phyloP scores from a whole-genome alignment of 1,140 invertebrate species.

The Arion vulgaris region DNA sequence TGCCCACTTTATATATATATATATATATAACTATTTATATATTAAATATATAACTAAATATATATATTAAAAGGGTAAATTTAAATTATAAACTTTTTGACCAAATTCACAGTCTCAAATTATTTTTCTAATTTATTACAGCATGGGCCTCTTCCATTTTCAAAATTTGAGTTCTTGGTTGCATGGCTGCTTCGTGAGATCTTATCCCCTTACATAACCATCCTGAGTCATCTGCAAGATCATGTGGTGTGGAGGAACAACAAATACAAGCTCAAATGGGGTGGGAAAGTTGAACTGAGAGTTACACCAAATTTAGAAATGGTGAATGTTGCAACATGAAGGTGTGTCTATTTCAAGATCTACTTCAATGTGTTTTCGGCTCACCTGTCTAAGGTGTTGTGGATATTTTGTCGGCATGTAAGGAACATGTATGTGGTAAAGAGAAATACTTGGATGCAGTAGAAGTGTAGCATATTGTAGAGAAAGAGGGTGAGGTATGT shows the following conservation, averaged over 20 bases:
- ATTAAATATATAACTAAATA: too few species aligned
- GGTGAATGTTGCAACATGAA: not conserved
- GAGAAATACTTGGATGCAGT: not conserved
- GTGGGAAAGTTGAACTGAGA: constrained; percentile 79
- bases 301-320: not conserved
- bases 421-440: not conserved
- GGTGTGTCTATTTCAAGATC: not conserved
- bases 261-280: constrained; percentile 92
- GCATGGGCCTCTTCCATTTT: constrained; percentile 89
- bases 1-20: too few species aligned
- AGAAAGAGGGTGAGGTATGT: not conserved
- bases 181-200: constrained; percentile 95
- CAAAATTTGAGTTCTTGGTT: constrained; percentile 93
- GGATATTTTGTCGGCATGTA: not conserved
- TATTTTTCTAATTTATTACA: not conserved
- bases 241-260: constrained; percentile 93
- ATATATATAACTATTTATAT: too few species aligned
- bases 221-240: constrained; percentile 85
- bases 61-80: too few species aligned
- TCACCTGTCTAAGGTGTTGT: not conserved
- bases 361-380: not conserved
- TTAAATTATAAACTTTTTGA: too few species aligned
- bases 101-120: too few species aligned
- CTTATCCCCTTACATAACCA: constrained; percentile 89
- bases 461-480: not conserved